Evolutionary conservation across 2,888 invertebrate species (phyloP).

Genomic region (Tuberolachnus salignus): DNA sequence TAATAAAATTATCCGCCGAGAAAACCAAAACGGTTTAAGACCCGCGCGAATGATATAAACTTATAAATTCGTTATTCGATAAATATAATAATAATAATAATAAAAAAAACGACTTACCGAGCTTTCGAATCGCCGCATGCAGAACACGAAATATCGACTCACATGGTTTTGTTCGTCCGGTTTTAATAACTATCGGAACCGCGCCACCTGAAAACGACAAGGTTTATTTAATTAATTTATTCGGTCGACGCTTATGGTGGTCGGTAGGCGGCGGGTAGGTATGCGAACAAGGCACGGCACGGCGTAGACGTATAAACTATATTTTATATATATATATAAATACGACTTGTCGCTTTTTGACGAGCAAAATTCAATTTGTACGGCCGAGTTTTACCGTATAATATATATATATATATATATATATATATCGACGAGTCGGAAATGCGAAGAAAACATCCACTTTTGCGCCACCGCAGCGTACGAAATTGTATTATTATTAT

Average conservation of each 20-base stretch:
- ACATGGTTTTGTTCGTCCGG: slow-evolving; percentile 17
- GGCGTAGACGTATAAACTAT: slow-evolving; percentile 6
- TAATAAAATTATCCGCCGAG: too few relatives aligned
- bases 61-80: too few relatives aligned
- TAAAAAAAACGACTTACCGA: slow-evolving; percentile 16
- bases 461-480: not conserved
- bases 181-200: slow-evolving; percentile 11
- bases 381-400: not conserved
- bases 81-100: too few relatives aligned
- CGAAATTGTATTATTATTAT: too few relatives aligned
- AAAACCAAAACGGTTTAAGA: too few relatives aligned
- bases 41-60: too few relatives aligned
- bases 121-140: not conserved
- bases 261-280: too few relatives aligned
- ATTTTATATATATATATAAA: too few relatives aligned
- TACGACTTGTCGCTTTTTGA: slow-evolving; percentile 7
- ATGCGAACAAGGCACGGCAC: too few relatives aligned
- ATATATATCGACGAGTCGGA: slow-evolving; percentile 23
- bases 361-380: slow-evolving; percentile 20
- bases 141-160: slow-evolving; percentile 24
- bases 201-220: slow-evolving; percentile 23
- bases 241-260: not conserved
- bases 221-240: slow-evolving; percentile 33
- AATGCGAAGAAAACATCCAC: slow-evolving; percentile 6
- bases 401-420: not conserved